Base-by-base conservation (phyloP, 1,140 invertebrate genomes). In the Planococcus citri region DNA sequence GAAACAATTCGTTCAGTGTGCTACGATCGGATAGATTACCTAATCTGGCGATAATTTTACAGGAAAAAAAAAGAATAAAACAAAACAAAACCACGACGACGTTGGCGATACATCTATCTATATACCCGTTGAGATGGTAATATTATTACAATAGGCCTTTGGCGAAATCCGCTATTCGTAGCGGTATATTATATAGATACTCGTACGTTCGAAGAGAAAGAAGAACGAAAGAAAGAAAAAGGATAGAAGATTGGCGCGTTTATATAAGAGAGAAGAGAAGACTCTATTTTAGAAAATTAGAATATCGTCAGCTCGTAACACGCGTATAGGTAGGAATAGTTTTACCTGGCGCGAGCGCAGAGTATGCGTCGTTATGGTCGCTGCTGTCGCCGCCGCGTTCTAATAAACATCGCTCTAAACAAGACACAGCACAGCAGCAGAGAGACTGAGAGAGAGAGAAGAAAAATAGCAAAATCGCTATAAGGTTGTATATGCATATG, bases 231-330 rank as follows among this genome's bases (percentile, higher is more conserved):
- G 12, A 51, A n/a, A n/a, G n/a, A n/a, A n/a, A n/a, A n/a, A n/a
- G n/a, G n/a, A n/a, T n/a, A n/a, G n/a, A n/a, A n/a, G n/a, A n/a
- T n/a, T n/a, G n/a, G n/a, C n/a, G n/a, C n/a, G n/a, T n/a, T n/a
- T n/a, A n/a, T n/a, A n/a, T n/a, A n/a, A n/a, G n/a, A n/a, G n/a
- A n/a, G n/a, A n/a, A n/a, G n/a, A n/a, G n/a, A n/a, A n/a, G n/a
- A n/a, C n/a, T n/a, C n/a, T 51, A 17, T 51, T 51, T 51, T 51
- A 51, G 41, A 51, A 51, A 33, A 51, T 51, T 51, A 51, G 41
- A 51, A 51, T 51, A 51, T 51, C 41, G 41, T 51, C 41, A 51
- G 41, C 41, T 51, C 14, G 21, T 20, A 64, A 64, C 60, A n/a
- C 60, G 60, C 60, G 21, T 20, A 4, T n/a, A n/a, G n/a, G n/a